phyloP scores from a whole-genome alignment of 2,797 vertebrate species.

The Sebastes umbrosus region DNA sequence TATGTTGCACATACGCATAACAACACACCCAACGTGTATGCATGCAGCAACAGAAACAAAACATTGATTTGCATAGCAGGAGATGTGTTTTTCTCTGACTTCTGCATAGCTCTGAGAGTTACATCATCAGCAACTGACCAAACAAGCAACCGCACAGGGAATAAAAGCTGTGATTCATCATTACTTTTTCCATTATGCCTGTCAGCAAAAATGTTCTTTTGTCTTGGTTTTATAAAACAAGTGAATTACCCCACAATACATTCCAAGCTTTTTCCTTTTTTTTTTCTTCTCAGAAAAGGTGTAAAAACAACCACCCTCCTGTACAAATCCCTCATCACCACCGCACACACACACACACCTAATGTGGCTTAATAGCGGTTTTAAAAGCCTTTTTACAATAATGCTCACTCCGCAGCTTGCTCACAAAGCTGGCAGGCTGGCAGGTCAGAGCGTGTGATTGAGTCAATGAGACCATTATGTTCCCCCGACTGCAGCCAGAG shows the following conservation, averaged over 20 bases:
- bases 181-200: conserved; percentile 56
- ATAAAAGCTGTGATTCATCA: conserved; percentile 27
- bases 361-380: conserved; percentile 70
- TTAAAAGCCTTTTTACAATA: conserved; percentile 78
- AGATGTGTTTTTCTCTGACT: conserved; percentile 24
- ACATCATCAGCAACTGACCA: conserved; percentile 35
- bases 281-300: conserved; percentile 44
- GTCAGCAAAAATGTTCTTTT: conserved; percentile 50
- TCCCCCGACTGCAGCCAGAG: conserved; percentile 56
- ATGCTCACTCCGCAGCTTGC: conserved; percentile 68
- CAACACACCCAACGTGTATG: not conserved
- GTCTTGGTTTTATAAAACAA: conserved; percentile 44
- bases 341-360: conserved; percentile 32
- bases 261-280: conserved; percentile 54
- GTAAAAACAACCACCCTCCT: conserved; percentile 60
- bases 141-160: conserved; percentile 9
- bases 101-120: conserved; percentile 26
- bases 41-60: not conserved
- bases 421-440: conserved; percentile 67
- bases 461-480: conserved; percentile 77
- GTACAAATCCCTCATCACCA: conserved; percentile 13
- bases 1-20: not conserved
- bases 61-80: not conserved
- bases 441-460: conserved; percentile 62
- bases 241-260: conserved; percentile 25